Evolutionary conservation across 2,797 vertebrate genomes (phyloP).

Genomic region (Peromyscus attwateri): DNA sequence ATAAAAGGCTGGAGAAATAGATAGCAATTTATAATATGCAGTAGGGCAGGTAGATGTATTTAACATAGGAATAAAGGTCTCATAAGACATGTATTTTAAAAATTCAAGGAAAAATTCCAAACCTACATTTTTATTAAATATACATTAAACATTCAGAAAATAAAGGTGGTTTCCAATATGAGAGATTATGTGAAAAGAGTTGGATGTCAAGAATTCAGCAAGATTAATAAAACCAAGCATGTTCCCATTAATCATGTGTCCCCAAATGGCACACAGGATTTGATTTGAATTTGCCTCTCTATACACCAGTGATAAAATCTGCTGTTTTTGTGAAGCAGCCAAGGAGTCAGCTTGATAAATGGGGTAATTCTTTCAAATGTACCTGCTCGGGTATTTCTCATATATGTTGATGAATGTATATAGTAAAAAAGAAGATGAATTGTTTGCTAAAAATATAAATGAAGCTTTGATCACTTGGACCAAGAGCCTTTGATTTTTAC

Average conservation of each 20-base stretch:
- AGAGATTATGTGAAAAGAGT: conserved; percentile 64
- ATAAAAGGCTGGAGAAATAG: conserved; percentile 12
- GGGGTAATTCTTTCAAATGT: conserved; percentile 69
- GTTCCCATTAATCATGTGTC: conserved; percentile 79
- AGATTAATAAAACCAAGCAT: conserved; percentile 80
- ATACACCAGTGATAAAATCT: conserved; percentile 73
- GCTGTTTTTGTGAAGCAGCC: conserved; percentile 83
- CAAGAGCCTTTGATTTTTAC: conserved; percentile 46
- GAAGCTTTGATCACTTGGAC: conserved; percentile 70
- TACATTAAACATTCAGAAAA: conserved; percentile 68
- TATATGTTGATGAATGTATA: conserved; percentile 57
- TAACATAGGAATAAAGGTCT: conserved; percentile 65
- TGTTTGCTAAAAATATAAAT: conserved; percentile 73
- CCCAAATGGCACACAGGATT: conserved; percentile 66
- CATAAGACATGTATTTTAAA: conserved; percentile 28
- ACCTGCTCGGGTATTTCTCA: conserved; percentile 72
- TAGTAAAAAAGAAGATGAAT: conserved; percentile 75
- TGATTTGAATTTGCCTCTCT: conserved; percentile 75
- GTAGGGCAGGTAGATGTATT: conserved; percentile 54
- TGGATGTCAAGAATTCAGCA: conserved; percentile 68
- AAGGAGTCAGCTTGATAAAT: conserved; percentile 87
- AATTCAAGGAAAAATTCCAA: conserved; percentile 68
- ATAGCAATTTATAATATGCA: conserved; percentile 27
- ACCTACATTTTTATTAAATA: conserved; percentile 65
- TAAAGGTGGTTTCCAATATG: conserved; percentile 75